These are phyloP conservation scores for Neogale vison DNA, from an alignment of 2,113 vertebrate genomes.

Conservation along the genomic window DNA sequence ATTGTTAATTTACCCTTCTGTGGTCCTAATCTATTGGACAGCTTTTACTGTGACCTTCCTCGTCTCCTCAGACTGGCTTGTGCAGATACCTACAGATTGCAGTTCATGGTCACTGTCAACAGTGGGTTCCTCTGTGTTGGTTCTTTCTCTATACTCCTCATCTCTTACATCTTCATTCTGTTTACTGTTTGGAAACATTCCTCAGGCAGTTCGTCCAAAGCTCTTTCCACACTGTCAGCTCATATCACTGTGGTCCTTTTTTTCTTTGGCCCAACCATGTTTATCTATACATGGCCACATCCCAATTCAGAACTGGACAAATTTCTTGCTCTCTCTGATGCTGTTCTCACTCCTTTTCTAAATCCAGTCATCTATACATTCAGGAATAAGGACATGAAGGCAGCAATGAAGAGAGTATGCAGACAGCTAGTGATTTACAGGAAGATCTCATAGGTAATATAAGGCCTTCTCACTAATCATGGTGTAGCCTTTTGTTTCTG, in stretches of 20 bases:
- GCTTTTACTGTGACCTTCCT: slow-evolving; percentile 64
- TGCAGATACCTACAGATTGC: slow-evolving; percentile 19
- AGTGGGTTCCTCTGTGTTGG: slow-evolving; percentile 60
- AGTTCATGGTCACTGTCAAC: slow-evolving; percentile 56
- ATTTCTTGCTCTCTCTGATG: slow-evolving; percentile 58
- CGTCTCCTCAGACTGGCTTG: slow-evolving; percentile 46
- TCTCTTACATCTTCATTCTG: slow-evolving; percentile 64
- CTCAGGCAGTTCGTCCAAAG: slow-evolving; percentile 53
- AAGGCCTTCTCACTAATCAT: background rate
- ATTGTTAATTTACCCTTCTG: background rate
- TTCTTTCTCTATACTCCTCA: slow-evolving; percentile 44
- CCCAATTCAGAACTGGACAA: slow-evolving; percentile 56
- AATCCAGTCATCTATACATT: slow-evolving; percentile 71
- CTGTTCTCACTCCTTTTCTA: slow-evolving; percentile 55
- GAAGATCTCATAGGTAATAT: slow-evolving; percentile 38
- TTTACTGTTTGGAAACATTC: slow-evolving; percentile 49
- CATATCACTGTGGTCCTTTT: slow-evolving; percentile 61
- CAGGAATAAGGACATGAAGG: slow-evolving; percentile 71
- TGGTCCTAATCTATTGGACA: background rate
- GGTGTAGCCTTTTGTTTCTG: background rate
- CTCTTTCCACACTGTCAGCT: slow-evolving; percentile 68
- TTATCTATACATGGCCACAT: slow-evolving; percentile 62
- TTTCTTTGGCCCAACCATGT: slow-evolving; percentile 62
- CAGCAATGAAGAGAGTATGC: slow-evolving; percentile 55
- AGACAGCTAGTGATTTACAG: slow-evolving; percentile 16